Base-by-base conservation (phyloP, 2,888 invertebrate genomes). In the Bombylius discolor region DNA sequence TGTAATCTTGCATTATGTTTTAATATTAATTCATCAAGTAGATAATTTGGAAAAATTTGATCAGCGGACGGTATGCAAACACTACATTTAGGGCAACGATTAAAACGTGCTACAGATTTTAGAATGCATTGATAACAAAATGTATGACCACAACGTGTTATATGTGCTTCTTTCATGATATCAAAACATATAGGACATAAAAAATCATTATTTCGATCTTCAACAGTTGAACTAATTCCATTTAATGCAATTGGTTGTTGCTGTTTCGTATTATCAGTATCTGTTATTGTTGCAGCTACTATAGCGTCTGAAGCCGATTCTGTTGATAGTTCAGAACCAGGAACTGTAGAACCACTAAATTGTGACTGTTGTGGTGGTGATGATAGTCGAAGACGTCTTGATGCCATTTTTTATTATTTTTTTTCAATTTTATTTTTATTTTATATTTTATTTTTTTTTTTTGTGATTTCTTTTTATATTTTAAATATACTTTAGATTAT, bases 71-170 rank as follows among this genome's bases (percentile, higher is more conserved):
- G 81, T 9, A 91, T 75, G 4, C 81, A 77, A 13, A 81, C 83
- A 64, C 85, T 87, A 70, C 93, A 94, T 70, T 89, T 89, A 3
- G 93, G 92, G 70, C 93, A 94, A 49, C 86, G 78, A 57, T 82
- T 81, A 58, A 77, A 78, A 4, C 77, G 74, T 65, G 85, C 83
- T 46, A 89, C 75, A 4, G 84, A 81, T 62, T 79, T 80, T 31
- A 76, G 73, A 51, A 94, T 88, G 72, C 94, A 95, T 23, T 81
- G 79, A 68, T 82, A 84, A 73, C 95, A 95, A 76, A 90, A 95
- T 3, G 92, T 92, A 70, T 95, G 94, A 0, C 94, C 94, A 74
- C 95, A 94, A 62, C 86, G 83, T 0, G 93, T 93, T 66, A 94
- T 90, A 72, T 91, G 86, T 0, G 94, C 92, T 71, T 92, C 92